Evolutionary conservation across 2,797 vertebrate genomes (phyloP).

Genomic region (Tolypeutes matacus): DNA sequence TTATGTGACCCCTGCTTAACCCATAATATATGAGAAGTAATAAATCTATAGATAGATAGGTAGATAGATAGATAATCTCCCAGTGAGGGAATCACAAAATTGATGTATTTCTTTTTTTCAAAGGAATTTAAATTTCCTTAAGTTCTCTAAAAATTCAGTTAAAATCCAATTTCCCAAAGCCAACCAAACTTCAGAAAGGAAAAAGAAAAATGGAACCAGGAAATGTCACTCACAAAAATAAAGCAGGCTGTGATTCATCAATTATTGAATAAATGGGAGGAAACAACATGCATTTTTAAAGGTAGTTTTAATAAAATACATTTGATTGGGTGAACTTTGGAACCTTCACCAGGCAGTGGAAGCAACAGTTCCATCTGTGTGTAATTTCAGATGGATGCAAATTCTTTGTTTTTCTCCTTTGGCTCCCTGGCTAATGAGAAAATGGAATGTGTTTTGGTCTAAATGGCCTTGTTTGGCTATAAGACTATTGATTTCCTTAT

Average conservation of each 20-base stretch:
- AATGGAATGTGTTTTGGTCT: constrained; percentile 73
- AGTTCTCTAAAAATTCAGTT: constrained; percentile 29
- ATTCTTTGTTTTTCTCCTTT: neutral
- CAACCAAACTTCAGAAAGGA: constrained; percentile 49
- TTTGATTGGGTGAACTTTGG: constrained; percentile 63
- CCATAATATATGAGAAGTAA: neutral
- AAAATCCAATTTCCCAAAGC: constrained; percentile 15
- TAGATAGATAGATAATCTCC: neutral
- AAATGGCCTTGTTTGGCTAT: constrained; percentile 65
- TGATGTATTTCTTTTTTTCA: neutral
- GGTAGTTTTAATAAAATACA: constrained; percentile 71
- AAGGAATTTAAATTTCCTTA: neutral
- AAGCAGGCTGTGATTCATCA: constrained; percentile 66
- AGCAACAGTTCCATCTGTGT: constrained; percentile 47
- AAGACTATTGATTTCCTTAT: constrained; percentile 77
- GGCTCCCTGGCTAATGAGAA: constrained; percentile 79
- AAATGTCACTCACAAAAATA: constrained; percentile 43
- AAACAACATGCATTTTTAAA: constrained; percentile 78
- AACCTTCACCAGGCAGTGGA: constrained; percentile 10
- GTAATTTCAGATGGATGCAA: constrained; percentile 56
- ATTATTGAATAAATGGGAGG: constrained; percentile 72
- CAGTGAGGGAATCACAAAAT: neutral
- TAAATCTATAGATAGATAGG: neutral
- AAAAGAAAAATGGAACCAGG: constrained; percentile 7
- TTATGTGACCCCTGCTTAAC: neutral